These are phyloP conservation scores for Paramormyrops kingsleyae DNA, from an alignment of 2,113 vertebrate genomes.

Conservation along the genomic window DNA sequence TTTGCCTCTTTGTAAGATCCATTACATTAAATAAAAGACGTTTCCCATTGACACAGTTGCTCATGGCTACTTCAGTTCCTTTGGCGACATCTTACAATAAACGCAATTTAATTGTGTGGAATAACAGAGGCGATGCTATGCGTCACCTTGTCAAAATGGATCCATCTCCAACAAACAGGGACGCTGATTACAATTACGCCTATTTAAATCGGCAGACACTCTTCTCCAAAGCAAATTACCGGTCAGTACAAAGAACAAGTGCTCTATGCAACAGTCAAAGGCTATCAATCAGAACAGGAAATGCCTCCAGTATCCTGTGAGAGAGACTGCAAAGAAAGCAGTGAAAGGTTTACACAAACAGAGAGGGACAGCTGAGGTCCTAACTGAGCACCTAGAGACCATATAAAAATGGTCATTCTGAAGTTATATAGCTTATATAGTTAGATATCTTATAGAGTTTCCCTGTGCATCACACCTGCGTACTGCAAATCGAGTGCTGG, in stretches of 20 bases:
- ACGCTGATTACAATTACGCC: background rate
- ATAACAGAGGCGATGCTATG: slow-evolving; percentile 36
- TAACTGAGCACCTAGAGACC: background rate
- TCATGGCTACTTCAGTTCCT: background rate
- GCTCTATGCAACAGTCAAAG: background rate
- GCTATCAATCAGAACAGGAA: background rate
- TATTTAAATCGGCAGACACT: background rate
- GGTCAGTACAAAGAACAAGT: background rate
- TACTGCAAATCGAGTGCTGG: background rate
- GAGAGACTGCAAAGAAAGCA: background rate
- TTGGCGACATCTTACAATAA: slow-evolving; percentile 26
- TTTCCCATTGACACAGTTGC: slow-evolving; percentile 23
- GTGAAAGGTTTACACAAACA: background rate
- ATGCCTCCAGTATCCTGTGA: background rate
- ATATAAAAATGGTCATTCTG: background rate
- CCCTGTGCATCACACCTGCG: background rate
- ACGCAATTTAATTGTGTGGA: slow-evolving; percentile 50
- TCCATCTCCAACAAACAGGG: background rate
- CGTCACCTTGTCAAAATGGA: slow-evolving; percentile 13
- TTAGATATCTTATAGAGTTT: background rate
- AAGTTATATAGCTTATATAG: background rate
- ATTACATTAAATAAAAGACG: slow-evolving; percentile 25
- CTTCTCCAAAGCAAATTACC: background rate
- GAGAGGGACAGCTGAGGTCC: background rate
- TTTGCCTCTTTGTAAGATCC: background rate